Base-by-base conservation (phyloP, 1,140 invertebrate species). In the Aphaenogaster ashmeadi region DNA sequence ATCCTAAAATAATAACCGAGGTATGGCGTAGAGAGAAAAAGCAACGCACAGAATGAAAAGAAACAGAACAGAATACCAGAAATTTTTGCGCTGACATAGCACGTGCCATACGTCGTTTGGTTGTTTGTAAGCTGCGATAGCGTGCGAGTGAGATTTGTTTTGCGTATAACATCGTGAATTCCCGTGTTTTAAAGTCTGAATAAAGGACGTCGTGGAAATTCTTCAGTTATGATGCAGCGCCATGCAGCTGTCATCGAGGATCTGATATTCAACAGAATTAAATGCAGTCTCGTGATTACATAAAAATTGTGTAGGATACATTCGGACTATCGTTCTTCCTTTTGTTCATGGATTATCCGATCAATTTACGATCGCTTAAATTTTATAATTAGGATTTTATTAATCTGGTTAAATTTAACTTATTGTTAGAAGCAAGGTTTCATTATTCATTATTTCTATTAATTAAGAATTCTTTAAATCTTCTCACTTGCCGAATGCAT, bases 101-200 rank as follows among this genome's bases (percentile, higher is more conserved):
- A 60, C 18, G 56, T 33, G 41, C n/a, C 72, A 38, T 27, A 36
- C 1, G 2, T 50, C 21, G 38, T 78, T 88, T 50, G 18, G 58
- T 52, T 66, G 71, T 78, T 87, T 54, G 47, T 64, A 27, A 69
- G 15, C 5, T 41, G 50, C 44, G 13, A 7, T 33, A 64, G 41
- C 64, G 64, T 77, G 52, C 21, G 56, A 27, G 18, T 58, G 74
- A 64, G 67, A 92, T 92, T 92, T 89, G 89, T 88, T 91, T 92
- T 89, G 83, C 86, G 80, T 89, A 88, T 74, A 83, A 88, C 75
- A 87, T 89, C 9, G 18, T 13, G 5, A 62, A 47, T 60, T 72
- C 13, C 21, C 38, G 54, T 56, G 18, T 47, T 90, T 41, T 11
- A 64, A 36, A 62, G 15, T 21, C 15, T 47, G 75, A 71, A 66